Evolutionary conservation across 2,797 vertebrate genomes (phyloP).

Genomic region (Spinus pinus): DNA sequence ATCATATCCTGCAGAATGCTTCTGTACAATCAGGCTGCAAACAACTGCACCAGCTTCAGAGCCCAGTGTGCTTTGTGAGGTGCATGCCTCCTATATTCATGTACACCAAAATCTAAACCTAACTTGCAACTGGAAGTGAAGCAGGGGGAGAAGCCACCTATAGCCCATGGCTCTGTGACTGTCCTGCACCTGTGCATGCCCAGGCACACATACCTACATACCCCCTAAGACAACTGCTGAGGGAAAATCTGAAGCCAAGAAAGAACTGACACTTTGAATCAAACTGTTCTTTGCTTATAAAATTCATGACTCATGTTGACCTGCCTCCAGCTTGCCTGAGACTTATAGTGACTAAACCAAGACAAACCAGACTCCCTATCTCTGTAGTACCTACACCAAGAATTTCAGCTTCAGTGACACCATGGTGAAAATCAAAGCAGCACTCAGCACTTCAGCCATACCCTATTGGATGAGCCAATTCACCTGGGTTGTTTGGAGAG

Average conservation of each 20-base stretch:
- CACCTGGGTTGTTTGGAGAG: not conserved
- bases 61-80: not conserved
- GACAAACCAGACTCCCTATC: not conserved
- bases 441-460: not conserved
- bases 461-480: not conserved
- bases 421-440: not conserved
- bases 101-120: not conserved
- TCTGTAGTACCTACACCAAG: not conserved
- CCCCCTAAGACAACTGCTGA: not conserved
- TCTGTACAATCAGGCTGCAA: not conserved
- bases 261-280: not conserved
- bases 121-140: not conserved
- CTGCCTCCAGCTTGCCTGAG: not conserved
- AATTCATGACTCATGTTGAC: rapidly evolving
- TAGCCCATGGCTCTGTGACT: not conserved
- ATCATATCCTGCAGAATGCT: not conserved
- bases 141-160: not conserved
- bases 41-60: not conserved
- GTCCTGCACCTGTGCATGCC: not conserved
- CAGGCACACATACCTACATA: not conserved
- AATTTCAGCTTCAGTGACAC: not conserved
- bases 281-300: not conserved
- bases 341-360: not conserved
- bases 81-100: not conserved
- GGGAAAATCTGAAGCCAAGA: not conserved